Conservation (phyloP, 1,140 invertebrate species). For the Goniozus legneri region DNA sequence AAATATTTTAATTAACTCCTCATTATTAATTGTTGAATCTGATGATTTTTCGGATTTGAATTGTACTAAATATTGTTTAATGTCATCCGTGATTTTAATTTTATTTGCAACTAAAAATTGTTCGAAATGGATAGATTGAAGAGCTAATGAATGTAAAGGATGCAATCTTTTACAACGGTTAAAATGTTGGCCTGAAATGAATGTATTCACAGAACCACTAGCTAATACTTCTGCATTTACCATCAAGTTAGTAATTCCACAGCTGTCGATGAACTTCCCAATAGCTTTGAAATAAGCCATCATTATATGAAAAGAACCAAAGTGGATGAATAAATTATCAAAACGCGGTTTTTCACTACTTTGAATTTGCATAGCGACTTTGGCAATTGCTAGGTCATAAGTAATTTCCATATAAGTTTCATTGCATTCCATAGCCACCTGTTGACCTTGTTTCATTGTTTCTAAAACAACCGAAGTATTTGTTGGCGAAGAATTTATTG, state of each 20-base stretch:
- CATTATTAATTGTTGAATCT: too few relatives aligned
- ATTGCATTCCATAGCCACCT: constrained; percentile 13
- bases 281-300: too few relatives aligned
- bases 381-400: too few relatives aligned
- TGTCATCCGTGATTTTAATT: too few relatives aligned
- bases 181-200: constrained; percentile 45
- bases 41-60: too few relatives aligned
- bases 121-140: constrained; percentile 23
- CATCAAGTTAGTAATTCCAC: constrained; percentile 35
- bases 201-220: too few relatives aligned
- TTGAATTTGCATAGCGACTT: constrained; percentile 21
- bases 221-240: constrained; percentile 32
- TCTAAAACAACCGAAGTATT: constrained; percentile 11
- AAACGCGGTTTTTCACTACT: neutral
- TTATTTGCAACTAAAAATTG: constrained; percentile 23
- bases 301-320: constrained; percentile 38
- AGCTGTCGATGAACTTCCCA: too few relatives aligned
- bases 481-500: constrained; percentile 22
- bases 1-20: neutral
- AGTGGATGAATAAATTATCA: constrained; percentile 32
- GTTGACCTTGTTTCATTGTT: constrained; percentile 11
- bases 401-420: constrained; percentile 33
- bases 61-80: too few relatives aligned
- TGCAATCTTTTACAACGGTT: too few relatives aligned
- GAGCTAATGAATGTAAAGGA: constrained; percentile 22